Base-by-base conservation (phyloP, 1,140 invertebrate genomes). In the Rhagoletis zephyria region DNA sequence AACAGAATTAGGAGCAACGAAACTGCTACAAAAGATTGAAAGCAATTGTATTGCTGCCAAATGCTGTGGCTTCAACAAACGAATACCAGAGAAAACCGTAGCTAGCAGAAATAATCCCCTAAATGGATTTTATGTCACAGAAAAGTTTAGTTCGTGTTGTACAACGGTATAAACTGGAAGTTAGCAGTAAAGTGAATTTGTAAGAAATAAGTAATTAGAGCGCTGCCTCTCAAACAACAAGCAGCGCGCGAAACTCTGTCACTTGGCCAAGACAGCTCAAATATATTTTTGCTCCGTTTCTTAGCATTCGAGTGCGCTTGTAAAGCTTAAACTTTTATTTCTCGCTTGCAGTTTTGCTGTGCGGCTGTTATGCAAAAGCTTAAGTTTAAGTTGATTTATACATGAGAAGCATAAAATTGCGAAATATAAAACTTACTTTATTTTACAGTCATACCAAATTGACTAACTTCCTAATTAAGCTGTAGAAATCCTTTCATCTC, bases 401-500 rank as follows among this genome's bases (percentile, higher is more conserved):
- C 4, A 5, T 0, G 1, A 81, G 16, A 19, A 56, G 2, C 0
- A 56, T 7, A 51, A 12, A 56, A 19, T 70, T 56, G n/a, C 56
- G 48, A 19, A 81, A 81, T 30, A 81, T 56, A 56, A 81, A 81
- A 81, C 45, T 81, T 56, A 81, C 19, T 56, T 56, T 59, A 56
- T 48, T 81, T 59, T n/a, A 51, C 74, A 81, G 51, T 81, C 74
- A 81, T 59, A 16, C 74, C 19, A 59, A 81, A 81, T 81, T 81
- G 56, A 81, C 51, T 9, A 81, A 81, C 74, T 81, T 56, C 48
- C 48, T 16, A 51, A 56, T 81, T 81, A 81, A 77, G 70, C 14
- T 30, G 42, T 4, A 48, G 7, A 14, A 77, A 77, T 77, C 70
- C 70, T 51, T 77, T 45, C 40, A 42, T 45, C 30, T 12, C 67